These are phyloP conservation scores for Dromiciops gliroides DNA, from an alignment of 2,113 vertebrate genomes.

Conservation along the genomic window DNA sequence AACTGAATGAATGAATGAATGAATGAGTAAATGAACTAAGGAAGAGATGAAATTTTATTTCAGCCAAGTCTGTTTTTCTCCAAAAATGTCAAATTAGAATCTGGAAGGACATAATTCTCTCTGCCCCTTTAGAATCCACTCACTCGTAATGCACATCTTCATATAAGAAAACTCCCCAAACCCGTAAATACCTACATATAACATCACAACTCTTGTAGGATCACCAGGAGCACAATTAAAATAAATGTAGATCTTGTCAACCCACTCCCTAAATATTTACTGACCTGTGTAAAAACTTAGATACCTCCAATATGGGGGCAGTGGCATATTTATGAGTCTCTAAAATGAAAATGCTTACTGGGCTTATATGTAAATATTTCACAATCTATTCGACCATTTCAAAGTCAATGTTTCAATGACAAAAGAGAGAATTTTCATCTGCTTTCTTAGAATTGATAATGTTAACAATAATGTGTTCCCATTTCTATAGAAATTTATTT, in stretches of 20 bases:
- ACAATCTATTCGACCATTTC: background rate
- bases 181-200: background rate
- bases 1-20: background rate
- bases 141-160: background rate
- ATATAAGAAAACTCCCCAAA: background rate
- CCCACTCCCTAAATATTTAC: background rate
- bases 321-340: background rate
- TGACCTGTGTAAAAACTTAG: background rate
- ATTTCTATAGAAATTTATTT: background rate
- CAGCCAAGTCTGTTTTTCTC: background rate
- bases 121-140: background rate
- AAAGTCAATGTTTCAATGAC: background rate
- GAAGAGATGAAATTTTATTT: background rate
- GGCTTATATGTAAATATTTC: background rate
- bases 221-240: background rate
- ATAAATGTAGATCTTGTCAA: background rate
- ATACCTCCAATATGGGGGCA: background rate
- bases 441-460: background rate
- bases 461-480: background rate
- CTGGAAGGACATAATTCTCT: background rate
- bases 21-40: background rate
- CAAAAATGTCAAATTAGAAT: background rate
- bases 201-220: background rate
- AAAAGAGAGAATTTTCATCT: background rate
- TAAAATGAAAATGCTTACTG: background rate